Evolutionary conservation across 2,888 invertebrate genomes (phyloP), one percentile per base, ranked within the genome.

Genomic region (Geotrupes spiniger): DNA sequence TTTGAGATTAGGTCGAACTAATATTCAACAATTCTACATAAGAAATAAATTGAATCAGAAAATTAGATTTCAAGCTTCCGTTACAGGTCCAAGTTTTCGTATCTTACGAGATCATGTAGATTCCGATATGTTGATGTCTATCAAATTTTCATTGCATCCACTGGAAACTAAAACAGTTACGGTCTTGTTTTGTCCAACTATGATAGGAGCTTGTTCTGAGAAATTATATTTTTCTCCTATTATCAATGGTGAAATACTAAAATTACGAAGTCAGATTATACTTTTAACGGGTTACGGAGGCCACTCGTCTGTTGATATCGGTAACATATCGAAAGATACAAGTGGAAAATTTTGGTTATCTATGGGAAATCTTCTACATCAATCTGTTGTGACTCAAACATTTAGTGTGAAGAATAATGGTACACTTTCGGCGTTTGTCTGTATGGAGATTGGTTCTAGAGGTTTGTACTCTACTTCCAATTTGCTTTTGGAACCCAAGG

Each of bases 281-380:
- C 29, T 26, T 61, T 65, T 84, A 4, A 81, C 73, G 59, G 83
- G 80, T 1, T 82, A 81, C 56, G 83, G 83, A 1, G 83, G 83
- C 1, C 74, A 74, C 55, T 74, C 76, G 1, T 75, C 71, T 54
- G 64, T 81, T 1, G 74, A 77, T 41, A 70, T 78, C 9, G 71
- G 72, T 12, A 75, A 76, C 49, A 68, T 79, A 9, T 71, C 74
- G 1, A 77, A 78, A 60, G 82, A 82, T 39, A 77, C 78, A 0
- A 74, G 76, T 1, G 80, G 81, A 2, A 75, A 76, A 49, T 74
- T 78, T 52, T 82, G 81, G 73, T 59, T 83, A 1, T 77, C 79
- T 1, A 68, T 83, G 31, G 83, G 83, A 5, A 75, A 75, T 54
- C 61, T 81, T 1, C 74, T 74, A 47, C 74, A 77, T 1, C 71